Evolutionary conservation across 1,140 invertebrate species (phyloP).

Genomic region (Solen grandis): DNA sequence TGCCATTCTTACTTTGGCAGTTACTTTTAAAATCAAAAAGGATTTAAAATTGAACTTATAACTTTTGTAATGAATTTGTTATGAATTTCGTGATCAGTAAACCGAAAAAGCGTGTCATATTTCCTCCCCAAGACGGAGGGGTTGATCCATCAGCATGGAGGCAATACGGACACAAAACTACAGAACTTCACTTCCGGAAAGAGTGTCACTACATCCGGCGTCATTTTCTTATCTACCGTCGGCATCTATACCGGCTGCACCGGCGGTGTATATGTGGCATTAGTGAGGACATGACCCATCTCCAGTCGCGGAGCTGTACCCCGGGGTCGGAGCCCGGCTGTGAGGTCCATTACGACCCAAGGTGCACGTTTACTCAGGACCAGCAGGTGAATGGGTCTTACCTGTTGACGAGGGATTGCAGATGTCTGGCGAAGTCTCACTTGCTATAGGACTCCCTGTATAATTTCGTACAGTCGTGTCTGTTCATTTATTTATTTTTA

Average conservation of each 20-base stretch:
- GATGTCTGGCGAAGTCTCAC: constrained; percentile 40
- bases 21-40: too few species aligned
- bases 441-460: too few species aligned
- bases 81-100: not conserved
- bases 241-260: constrained; percentile 35
- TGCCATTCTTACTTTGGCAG: too few species aligned
- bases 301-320: not conserved
- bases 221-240: constrained; percentile 36
- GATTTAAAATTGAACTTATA: too few species aligned
- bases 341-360: constrained; percentile 37
- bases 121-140: too few species aligned
- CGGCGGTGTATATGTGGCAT: constrained; percentile 44
- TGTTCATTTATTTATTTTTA: too few species aligned
- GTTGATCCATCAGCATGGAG: too few species aligned
- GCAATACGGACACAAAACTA: too few species aligned
- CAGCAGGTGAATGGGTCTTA: constrained; percentile 22
- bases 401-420: constrained; percentile 2
- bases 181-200: constrained; percentile 39
- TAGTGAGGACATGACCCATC: not conserved
- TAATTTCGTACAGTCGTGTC: too few species aligned
- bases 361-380: constrained; percentile 19
- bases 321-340: constrained; percentile 40
- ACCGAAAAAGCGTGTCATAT: not conserved
- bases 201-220: constrained; percentile 47
- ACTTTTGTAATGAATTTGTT: too few species aligned